These are phyloP conservation scores for Plusia festucae DNA, from an alignment of 2,888 invertebrate species.

Conservation along the genomic window DNA sequence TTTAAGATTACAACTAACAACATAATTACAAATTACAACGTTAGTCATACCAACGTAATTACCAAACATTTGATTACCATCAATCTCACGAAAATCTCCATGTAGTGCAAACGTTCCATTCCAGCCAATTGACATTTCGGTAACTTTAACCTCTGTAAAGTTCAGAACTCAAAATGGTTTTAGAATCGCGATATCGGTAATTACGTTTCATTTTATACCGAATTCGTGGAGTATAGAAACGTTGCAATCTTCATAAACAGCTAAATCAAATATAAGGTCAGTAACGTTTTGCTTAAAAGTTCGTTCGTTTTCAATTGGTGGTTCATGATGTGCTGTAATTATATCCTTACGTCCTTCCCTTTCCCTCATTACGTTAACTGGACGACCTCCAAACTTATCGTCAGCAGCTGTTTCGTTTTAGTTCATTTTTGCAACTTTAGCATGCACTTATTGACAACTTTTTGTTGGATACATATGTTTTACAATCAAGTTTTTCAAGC, in stretches of 20 bases:
- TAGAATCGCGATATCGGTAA: slow-evolving; percentile 64
- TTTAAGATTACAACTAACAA: slow-evolving; percentile 42
- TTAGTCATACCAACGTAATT: slow-evolving; percentile 41
- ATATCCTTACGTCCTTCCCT: slow-evolving; percentile 65
- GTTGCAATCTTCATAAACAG: slow-evolving; percentile 34
- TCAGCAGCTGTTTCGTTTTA: slow-evolving; percentile 55
- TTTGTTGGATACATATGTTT: slow-evolving; percentile 24
- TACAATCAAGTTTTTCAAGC: slow-evolving; percentile 28
- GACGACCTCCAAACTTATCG: slow-evolving; percentile 69
- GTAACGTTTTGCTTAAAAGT: slow-evolving; percentile 40
- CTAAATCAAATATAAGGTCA: slow-evolving; percentile 39
- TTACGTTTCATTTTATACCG: slow-evolving; percentile 65
- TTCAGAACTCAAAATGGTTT: slow-evolving; percentile 63
- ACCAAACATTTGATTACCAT: slow-evolving; percentile 53
- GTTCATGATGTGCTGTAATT: slow-evolving; percentile 62
- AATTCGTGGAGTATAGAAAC: slow-evolving; percentile 64
- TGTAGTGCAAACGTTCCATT: slow-evolving; percentile 48
- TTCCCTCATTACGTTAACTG: slow-evolving; percentile 65
- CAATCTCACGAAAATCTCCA: slow-evolving; percentile 61
- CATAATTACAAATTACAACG: slow-evolving; percentile 45
- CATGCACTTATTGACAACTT: slow-evolving; percentile 29
- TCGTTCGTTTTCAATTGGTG: slow-evolving; percentile 51
- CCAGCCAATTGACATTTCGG: slow-evolving; percentile 62
- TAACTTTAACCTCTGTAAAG: slow-evolving; percentile 69
- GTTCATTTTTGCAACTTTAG: slow-evolving; percentile 41